Conservation (phyloP, 2,888 invertebrate species). For the Drosophila sordidula region DNA sequence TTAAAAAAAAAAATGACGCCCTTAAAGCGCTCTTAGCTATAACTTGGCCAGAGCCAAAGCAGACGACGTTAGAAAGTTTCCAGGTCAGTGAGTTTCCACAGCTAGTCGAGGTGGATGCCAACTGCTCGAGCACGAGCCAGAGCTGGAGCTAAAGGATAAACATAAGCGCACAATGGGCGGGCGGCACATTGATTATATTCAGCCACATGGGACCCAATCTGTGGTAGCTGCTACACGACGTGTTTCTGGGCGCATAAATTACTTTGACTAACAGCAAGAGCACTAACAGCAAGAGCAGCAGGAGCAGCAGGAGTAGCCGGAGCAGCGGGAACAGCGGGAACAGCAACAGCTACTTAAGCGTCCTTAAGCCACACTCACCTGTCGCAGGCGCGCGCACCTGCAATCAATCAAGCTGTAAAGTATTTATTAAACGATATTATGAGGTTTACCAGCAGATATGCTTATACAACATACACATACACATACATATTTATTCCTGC, state of each 20-base stretch:
- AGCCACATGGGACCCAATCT: conserved; percentile 81
- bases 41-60: conserved; percentile 28
- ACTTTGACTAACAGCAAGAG: conserved; percentile 48
- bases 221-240: conserved; percentile 54
- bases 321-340: conserved; percentile 13
- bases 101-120: conserved; percentile 36
- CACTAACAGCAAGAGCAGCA: background rate
- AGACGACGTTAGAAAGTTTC: conserved; percentile 61
- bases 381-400: conserved; percentile 60
- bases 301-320: background rate
- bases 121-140: conserved; percentile 8
- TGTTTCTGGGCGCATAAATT: conserved; percentile 70
- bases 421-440: conserved; percentile 81
- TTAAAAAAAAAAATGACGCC: conserved; percentile 17
- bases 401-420: conserved; percentile 80
- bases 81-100: conserved; percentile 74
- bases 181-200: conserved; percentile 74
- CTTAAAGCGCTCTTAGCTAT: conserved; percentile 37
- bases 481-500: background rate
- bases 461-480: conserved; percentile 22
- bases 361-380: conserved; percentile 64
- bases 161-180: conserved; percentile 62
- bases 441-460: conserved; percentile 65
- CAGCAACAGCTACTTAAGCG: conserved; percentile 61
- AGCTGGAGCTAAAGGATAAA: conserved; percentile 54